Conservation (phyloP, 2,888 invertebrate species). For the Serripes groenlandicus region DNA sequence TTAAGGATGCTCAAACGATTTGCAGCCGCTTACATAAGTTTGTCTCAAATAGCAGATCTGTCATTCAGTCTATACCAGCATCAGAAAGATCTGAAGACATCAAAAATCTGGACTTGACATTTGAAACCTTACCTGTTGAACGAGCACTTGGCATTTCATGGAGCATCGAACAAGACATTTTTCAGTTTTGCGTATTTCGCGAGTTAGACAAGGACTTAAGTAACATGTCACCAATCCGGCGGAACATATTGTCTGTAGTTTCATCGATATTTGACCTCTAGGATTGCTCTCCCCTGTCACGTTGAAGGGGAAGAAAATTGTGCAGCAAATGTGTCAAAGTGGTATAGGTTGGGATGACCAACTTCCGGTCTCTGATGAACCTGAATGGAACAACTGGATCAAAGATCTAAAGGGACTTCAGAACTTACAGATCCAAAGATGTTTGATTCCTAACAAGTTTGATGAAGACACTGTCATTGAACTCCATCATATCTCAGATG, state of each 20-base stretch:
- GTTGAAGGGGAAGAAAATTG: constrained; percentile 55
- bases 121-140: constrained; percentile 39
- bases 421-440: constrained; percentile 14
- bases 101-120: constrained; percentile 9
- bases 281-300: constrained; percentile 62
- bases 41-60: constrained; percentile 56
- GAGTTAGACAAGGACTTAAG: no score
- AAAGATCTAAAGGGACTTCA: neutral
- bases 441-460: constrained; percentile 41
- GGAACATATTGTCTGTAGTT: constrained; percentile 57
- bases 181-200: constrained; percentile 54
- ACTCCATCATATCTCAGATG: constrained; percentile 64
- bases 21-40: constrained; percentile 56
- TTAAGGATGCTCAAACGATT: constrained; percentile 20
- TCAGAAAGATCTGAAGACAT: constrained; percentile 42
- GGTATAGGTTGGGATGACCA: constrained; percentile 61
- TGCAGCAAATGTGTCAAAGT: constrained; percentile 57
- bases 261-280: constrained; percentile 53
- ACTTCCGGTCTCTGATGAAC: constrained; percentile 24
- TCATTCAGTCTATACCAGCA: constrained; percentile 36
- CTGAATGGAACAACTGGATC: constrained; percentile 49
- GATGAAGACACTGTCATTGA: neutral
- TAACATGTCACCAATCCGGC: constrained; percentile 36
- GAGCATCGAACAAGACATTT: constrained; percentile 55
- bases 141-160: constrained; percentile 58